A percentile compares a stretch with the other conserved stretches of the same genome.
These are phyloP conservation scores for Drosophila peninsularis DNA, from an alignment of 2,888 invertebrate genomes.

Conservation along the genomic window DNA sequence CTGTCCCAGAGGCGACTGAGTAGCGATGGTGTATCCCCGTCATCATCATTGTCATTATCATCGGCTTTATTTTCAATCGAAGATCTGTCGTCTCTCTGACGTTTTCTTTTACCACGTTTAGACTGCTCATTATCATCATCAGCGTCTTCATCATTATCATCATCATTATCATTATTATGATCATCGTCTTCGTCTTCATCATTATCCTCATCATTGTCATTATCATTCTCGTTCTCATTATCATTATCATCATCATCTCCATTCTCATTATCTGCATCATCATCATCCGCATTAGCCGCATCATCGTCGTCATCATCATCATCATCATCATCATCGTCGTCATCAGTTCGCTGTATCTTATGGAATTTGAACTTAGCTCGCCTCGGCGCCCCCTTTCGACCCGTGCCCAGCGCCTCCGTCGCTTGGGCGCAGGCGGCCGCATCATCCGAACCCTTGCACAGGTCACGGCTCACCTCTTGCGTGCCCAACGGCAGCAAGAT, in stretches of 20 bases:
- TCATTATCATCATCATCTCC: slow-evolving; percentile 2
- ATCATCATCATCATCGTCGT: background rate
- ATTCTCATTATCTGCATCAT: slow-evolving; percentile 5
- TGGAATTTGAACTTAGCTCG: slow-evolving; percentile 80
- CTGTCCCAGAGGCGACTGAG: slow-evolving; percentile 55
- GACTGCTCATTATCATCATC: background rate
- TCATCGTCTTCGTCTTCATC: slow-evolving; percentile 1
- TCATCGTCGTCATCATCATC: slow-evolving; percentile 9
- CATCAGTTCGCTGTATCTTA: slow-evolving; percentile 76
- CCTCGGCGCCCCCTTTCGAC: slow-evolving; percentile 27
- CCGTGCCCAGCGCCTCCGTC: slow-evolving; percentile 28
- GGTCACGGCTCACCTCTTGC: slow-evolving; percentile 51
- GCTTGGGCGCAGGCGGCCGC: slow-evolving; percentile 28
- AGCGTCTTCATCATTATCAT: slow-evolving; percentile 19
- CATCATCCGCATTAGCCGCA: background rate
- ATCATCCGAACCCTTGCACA: slow-evolving; percentile 49
- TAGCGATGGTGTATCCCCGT: slow-evolving; percentile 54
- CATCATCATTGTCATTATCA: slow-evolving; percentile 43
- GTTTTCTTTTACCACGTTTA: background rate
- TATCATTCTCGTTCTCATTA: slow-evolving; percentile 2
- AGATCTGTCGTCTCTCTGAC: background rate
- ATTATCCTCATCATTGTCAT: slow-evolving; percentile 25
- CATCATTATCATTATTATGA: slow-evolving; percentile 5
- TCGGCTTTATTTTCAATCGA: background rate
- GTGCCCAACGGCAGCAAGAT: slow-evolving; percentile 49